phyloP scores from a whole-genome alignment of 2,797 vertebrate species.

The Alectoris magna region DNA sequence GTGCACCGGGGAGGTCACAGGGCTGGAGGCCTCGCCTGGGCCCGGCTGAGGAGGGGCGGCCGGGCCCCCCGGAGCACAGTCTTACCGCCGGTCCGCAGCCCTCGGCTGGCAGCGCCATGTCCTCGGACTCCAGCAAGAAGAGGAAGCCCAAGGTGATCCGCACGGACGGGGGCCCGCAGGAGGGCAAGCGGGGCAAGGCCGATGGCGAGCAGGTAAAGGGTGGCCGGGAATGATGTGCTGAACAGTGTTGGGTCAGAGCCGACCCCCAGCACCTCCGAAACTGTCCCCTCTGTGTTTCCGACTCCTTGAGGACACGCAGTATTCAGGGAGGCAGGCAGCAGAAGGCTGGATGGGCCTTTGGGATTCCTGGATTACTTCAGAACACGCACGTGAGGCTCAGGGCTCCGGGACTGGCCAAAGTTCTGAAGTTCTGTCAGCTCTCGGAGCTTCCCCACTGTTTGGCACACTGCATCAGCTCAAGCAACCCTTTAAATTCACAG shows the following conservation, averaged over 20 bases:
- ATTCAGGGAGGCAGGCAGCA: neutral
- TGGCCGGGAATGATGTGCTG: too few relatives aligned
- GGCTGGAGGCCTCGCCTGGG: neutral
- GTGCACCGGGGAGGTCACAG: neutral
- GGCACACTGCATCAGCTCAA: too few relatives aligned
- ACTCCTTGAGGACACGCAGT: neutral
- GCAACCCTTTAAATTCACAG: fast-evolving
- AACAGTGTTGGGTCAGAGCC: fast-evolving
- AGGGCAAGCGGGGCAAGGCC: slow-evolving; percentile 87
- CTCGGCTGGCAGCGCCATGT: slow-evolving; percentile 62
- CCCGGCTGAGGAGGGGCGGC: neutral
- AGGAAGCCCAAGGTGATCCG: slow-evolving; percentile 95
- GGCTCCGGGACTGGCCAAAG: neutral
- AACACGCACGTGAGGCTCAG: neutral
- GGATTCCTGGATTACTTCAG: neutral
- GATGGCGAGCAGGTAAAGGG: slow-evolving; percentile 74
- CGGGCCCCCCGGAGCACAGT: neutral
- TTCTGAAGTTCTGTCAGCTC: neutral
- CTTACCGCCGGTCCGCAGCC: neutral
- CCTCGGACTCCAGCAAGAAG: slow-evolving; percentile 91
- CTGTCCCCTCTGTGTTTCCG: too few relatives aligned
- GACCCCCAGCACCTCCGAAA: neutral
- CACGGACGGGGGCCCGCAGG: slow-evolving; percentile 86
- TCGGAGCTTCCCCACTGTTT: too few relatives aligned
- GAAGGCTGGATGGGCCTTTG: neutral